Base-by-base conservation (phyloP, 2,888 invertebrate species). In the Synanthedon formicaeformis region DNA sequence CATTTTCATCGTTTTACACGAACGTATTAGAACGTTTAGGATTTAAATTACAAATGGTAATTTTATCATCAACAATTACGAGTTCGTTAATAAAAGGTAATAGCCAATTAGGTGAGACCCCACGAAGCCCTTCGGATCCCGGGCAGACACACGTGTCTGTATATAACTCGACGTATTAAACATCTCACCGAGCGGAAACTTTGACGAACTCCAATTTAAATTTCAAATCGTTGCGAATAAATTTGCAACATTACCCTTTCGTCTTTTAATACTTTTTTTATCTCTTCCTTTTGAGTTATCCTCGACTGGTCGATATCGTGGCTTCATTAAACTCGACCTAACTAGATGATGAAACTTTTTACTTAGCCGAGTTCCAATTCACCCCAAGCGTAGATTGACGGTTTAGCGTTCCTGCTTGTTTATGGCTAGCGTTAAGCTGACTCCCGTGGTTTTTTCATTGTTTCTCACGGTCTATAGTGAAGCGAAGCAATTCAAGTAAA, bases 151-250 rank as follows among this genome's bases (percentile, higher is more conserved):
- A 54, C 55, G 69, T 63, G 69, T 66, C 75, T 73, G 69, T 74
- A 67, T 65, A 71, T 34, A 34, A 34, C 60, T 61, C 63, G 65
- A 65, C 65, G 67, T 70, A 70, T 69, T 67, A 63, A 68, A 67
- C 63, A 67, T 68, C 67, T 69, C 67, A 57, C 63, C 56, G 50
- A 60, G 66, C 60, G 69, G 69, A 69, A 81, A 82, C 74, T 81
- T 83, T 83, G 81, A 81, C 80, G 78, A 81, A 71, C 71, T 69
- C 73, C 55, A 67, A 83, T 83, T 81, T 83, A 81, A 82, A 83
- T 79, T 82, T 81, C 74, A 82, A 75, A 82, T 81, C 73, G 66
- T 63, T 69, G 62, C 56, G 81, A 79, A 83, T 83, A 82, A 76
- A 82, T 83, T 83, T 81, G 74, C 80, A 80, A 76, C 60, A 68